Evolutionary conservation across 2,113 vertebrate genomes (phyloP).

Genomic region (Ciconia maguari): DNA sequence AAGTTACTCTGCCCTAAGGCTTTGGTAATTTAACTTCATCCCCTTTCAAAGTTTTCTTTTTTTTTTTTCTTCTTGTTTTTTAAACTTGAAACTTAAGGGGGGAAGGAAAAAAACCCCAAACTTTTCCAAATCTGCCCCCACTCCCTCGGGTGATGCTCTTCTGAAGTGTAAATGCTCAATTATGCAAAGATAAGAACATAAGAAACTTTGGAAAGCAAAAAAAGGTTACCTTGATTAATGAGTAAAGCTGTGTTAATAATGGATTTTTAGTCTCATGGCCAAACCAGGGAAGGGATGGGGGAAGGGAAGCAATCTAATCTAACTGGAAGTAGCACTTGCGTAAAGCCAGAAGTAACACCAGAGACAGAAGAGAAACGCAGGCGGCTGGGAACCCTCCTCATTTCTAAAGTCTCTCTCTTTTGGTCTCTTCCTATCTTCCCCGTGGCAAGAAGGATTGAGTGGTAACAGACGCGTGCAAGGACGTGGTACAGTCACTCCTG

Average conservation of each 20-base stretch:
- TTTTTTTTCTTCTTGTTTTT: background rate
- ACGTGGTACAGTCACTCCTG: accelerated
- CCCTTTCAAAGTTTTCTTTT: background rate
- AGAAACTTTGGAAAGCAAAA: constrained; percentile 53
- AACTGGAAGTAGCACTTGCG: background rate
- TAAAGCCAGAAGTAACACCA: background rate
- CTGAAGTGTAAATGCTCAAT: constrained; percentile 41
- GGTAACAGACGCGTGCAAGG: accelerated
- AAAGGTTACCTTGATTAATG: constrained; percentile 57
- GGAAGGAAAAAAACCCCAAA: accelerated
- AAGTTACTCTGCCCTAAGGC: constrained; percentile 36
- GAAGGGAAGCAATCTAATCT: background rate
- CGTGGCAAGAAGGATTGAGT: background rate
- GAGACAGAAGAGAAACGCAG: background rate
- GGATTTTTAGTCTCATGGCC: constrained; percentile 20
- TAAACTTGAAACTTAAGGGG: background rate
- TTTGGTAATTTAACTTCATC: constrained; percentile 40
- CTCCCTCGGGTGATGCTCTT: constrained; percentile 50
- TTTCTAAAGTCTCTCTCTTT: background rate
- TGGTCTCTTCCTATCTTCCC: background rate
- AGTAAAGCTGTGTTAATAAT: constrained; percentile 39
- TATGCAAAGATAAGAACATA: constrained; percentile 63
- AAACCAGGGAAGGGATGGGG: background rate
- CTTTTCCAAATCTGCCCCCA: constrained; percentile 25
- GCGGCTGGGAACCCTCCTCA: background rate